These are phyloP conservation scores for Nesometra sesokonis DNA, from an alignment of 35 echinoderm and acorn worm species.

Conservation along the genomic window DNA sequence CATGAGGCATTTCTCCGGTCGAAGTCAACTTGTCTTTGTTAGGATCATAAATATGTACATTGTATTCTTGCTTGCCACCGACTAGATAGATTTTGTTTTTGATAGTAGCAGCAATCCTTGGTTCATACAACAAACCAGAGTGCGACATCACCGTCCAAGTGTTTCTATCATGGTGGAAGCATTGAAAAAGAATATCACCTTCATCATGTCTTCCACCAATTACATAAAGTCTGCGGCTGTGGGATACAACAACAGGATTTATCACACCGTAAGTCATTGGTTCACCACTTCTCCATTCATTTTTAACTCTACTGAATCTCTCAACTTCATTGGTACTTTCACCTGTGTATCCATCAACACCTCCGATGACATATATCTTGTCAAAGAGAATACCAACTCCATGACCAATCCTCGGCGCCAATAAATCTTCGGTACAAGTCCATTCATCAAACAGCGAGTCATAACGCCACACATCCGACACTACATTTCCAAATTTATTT, in stretches of 20 bases:
- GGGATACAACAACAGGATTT: slow-evolving; percentile 75
- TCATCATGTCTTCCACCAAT: slow-evolving; percentile 65
- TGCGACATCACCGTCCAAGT: slow-evolving; percentile 71
- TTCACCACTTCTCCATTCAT: slow-evolving; percentile 81
- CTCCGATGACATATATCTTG: slow-evolving; percentile 80
- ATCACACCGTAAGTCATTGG: slow-evolving; percentile 84
- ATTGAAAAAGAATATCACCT: slow-evolving; percentile 75
- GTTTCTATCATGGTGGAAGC: slow-evolving; percentile 87
- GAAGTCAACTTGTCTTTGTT: slow-evolving; percentile 71
- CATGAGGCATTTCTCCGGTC: slow-evolving; percentile 73
- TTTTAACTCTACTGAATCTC: slow-evolving; percentile 47
- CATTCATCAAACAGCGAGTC: slow-evolving; percentile 80
- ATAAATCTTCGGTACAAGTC: slow-evolving; percentile 40
- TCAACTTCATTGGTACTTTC: slow-evolving; percentile 69
- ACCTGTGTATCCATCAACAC: slow-evolving; percentile 28
- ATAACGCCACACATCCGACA: slow-evolving; percentile 76
- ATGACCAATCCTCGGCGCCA: slow-evolving; percentile 52
- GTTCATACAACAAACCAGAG: slow-evolving; percentile 46
- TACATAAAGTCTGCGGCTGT: slow-evolving; percentile 77
- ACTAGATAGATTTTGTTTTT: slow-evolving; percentile 95
- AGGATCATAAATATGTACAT: slow-evolving; percentile 91
- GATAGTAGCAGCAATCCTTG: slow-evolving; percentile 72
- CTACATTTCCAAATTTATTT: slow-evolving; percentile 36
- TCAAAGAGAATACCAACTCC: slow-evolving; percentile 75
- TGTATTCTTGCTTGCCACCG: slow-evolving; percentile 84